Evolutionary conservation across 2,888 invertebrate genomes (phyloP).

Genomic region (Malachius bipustulatus): DNA sequence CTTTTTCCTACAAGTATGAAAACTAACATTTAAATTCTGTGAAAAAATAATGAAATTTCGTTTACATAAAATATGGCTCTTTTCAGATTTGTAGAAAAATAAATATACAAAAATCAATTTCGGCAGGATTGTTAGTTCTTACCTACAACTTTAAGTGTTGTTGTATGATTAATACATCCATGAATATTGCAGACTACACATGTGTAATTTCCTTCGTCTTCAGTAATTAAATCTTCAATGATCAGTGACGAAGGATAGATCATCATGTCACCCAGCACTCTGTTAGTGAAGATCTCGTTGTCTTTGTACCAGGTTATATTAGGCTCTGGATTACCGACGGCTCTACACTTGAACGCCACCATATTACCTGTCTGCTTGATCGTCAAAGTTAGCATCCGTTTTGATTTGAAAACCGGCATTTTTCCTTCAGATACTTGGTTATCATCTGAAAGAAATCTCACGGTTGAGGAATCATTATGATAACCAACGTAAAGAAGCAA

Average conservation of each 20-base stretch:
- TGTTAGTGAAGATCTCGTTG: constrained; percentile 49
- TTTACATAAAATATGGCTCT: no score
- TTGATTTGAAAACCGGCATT: constrained; percentile 29
- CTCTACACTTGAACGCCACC: constrained; percentile 59
- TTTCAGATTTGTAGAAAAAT: constrained; percentile 5
- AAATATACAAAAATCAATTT: neutral
- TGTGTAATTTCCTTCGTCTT: constrained; percentile 79
- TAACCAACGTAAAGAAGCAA: no score
- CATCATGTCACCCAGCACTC: constrained; percentile 53
- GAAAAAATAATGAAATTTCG: no score
- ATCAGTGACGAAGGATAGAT: constrained; percentile 52
- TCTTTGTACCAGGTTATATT: constrained; percentile 81
- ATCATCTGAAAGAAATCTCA: no score
- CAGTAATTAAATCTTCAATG: constrained; percentile 69
- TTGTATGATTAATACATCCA: constrained; percentile 66
- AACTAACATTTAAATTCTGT: no score
- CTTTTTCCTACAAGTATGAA: no score
- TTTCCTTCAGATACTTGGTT: no score
- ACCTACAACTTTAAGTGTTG: constrained; percentile 62
- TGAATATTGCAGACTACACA: constrained; percentile 74
- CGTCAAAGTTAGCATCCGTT: constrained; percentile 38
- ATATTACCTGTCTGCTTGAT: constrained; percentile 71
- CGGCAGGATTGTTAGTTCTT: constrained; percentile 31
- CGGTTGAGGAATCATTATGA: no score
- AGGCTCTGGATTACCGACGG: constrained; percentile 64